These are phyloP conservation scores for Lepus townsendii DNA, from an alignment of 2,797 vertebrate genomes.

Conservation along the genomic window DNA sequence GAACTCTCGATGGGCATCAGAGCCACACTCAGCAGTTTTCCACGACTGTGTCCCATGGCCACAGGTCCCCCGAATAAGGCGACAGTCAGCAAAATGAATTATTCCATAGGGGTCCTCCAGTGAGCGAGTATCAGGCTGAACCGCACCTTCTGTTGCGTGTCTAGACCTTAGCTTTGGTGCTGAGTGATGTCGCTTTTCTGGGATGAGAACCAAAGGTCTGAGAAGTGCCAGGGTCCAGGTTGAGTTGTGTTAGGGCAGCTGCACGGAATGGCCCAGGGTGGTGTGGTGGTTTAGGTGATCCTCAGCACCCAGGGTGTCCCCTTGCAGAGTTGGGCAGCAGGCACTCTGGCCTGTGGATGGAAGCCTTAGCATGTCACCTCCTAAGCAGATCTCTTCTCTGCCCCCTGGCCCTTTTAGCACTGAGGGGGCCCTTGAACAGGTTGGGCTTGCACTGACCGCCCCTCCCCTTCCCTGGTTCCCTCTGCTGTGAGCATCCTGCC, in stretches of 20 bases:
- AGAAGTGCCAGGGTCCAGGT: neutral
- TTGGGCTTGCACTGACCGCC: neutral
- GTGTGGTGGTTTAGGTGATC: neutral
- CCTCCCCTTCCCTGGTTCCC: neutral
- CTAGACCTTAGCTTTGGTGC: neutral
- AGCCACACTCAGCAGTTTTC: neutral
- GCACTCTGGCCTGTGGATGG: neutral
- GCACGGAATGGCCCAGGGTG: neutral
- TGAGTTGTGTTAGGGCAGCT: neutral
- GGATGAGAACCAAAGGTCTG: slow-evolving; percentile 30
- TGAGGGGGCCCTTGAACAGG: neutral
- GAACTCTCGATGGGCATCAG: neutral
- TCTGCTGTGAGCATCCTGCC: neutral
- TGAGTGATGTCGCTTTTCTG: neutral
- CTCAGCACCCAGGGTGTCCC: neutral
- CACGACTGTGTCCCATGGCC: neutral
- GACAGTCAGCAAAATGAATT: neutral
- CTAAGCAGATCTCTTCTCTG: neutral
- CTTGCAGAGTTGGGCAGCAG: neutral
- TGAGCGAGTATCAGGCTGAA: neutral
- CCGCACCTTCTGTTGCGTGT: neutral
- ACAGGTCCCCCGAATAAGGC: neutral
- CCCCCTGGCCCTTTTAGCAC: neutral
- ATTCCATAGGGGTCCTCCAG: neutral
- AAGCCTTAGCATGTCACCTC: neutral